Evolutionary conservation across 2,888 invertebrate genomes (phyloP).

Genomic region (Sphinx pinastri): DNA sequence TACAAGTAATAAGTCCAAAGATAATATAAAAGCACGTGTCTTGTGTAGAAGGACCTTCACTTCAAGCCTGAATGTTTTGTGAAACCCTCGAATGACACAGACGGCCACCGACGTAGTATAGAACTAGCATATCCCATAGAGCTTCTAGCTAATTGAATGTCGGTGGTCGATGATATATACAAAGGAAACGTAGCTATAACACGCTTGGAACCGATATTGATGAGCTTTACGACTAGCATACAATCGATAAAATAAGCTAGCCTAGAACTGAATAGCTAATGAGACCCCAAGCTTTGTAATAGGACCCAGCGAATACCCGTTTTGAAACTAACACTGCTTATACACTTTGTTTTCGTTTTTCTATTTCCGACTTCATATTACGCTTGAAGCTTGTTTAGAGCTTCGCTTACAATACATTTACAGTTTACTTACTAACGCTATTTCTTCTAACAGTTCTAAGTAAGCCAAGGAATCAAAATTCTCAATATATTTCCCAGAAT

Average conservation of each 20-base stretch:
- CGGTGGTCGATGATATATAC: slow-evolving; percentile 5
- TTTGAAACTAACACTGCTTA: slow-evolving; percentile 44
- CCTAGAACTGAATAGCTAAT: slow-evolving; percentile 52
- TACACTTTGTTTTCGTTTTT: slow-evolving; percentile 42
- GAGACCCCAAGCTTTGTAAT: slow-evolving; percentile 38
- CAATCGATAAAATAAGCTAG: slow-evolving; percentile 45
- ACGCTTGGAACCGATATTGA: slow-evolving; percentile 60
- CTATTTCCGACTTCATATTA: slow-evolving; percentile 31
- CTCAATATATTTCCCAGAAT: neutral
- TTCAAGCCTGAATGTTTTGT: slow-evolving; percentile 63
- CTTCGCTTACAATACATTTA: slow-evolving; percentile 26
- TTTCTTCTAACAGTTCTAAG: slow-evolving; percentile 22
- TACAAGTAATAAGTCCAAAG: slow-evolving; percentile 82
- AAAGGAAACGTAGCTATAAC: slow-evolving; percentile 50
- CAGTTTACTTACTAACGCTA: slow-evolving; percentile 36
- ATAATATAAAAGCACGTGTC: slow-evolving; percentile 80
- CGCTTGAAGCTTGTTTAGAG: slow-evolving; percentile 29
- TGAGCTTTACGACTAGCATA: slow-evolving; percentile 51
- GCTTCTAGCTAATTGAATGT: slow-evolving; percentile 51
- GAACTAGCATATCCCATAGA: slow-evolving; percentile 53
- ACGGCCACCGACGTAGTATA: slow-evolving; percentile 60
- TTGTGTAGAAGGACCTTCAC: slow-evolving; percentile 78
- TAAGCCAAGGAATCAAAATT: slow-evolving; percentile 5
- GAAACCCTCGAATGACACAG: slow-evolving; percentile 70
- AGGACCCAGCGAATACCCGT: slow-evolving; percentile 26